phyloP scores from a whole-genome alignment of 2,888 invertebrate genomes.

The Syritta pipiens region DNA sequence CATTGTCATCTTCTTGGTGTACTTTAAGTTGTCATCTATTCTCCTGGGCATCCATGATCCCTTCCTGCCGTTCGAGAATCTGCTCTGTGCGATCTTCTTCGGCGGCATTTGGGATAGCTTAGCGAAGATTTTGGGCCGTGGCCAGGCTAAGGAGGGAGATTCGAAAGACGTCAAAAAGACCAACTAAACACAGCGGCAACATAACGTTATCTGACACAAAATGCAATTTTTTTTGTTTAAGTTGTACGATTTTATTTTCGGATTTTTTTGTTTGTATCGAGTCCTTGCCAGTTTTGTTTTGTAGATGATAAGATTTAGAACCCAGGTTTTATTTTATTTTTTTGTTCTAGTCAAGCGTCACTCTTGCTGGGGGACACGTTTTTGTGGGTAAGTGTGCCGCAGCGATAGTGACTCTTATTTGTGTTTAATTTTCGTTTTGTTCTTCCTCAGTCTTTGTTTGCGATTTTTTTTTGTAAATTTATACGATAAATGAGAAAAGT shows the following conservation, averaged over 20 bases:
- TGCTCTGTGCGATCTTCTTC: slow-evolving; percentile 97
- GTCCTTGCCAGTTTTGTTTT: slow-evolving; percentile 38
- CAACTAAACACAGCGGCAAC: slow-evolving; percentile 82
- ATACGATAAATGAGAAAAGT: slow-evolving; percentile 52
- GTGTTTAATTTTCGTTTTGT: neutral
- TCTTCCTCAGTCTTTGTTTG: slow-evolving; percentile 25
- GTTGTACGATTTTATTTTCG: slow-evolving; percentile 24
- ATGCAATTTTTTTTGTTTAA: slow-evolving; percentile 57
- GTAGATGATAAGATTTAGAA: slow-evolving; percentile 27
- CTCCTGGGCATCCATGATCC: slow-evolving; percentile 98
- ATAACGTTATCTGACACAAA: slow-evolving; percentile 47
- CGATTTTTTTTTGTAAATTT: slow-evolving; percentile 56
- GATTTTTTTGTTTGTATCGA: slow-evolving; percentile 1
- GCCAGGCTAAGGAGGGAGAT: slow-evolving; percentile 88
- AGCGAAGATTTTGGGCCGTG: slow-evolving; percentile 91
- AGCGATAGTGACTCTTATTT: slow-evolving; percentile 54
- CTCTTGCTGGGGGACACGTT: slow-evolving; percentile 47
- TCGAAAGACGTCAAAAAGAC: slow-evolving; percentile 90
- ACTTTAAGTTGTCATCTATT: slow-evolving; percentile 97
- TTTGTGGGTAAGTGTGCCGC: slow-evolving; percentile 55
- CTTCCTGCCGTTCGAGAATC: slow-evolving; percentile 98
- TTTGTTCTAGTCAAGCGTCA: slow-evolving; percentile 65
- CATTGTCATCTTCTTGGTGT: slow-evolving; percentile 97
- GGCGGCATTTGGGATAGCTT: slow-evolving; percentile 99
- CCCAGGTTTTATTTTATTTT: slow-evolving; percentile 33